phyloP scores from a whole-genome alignment of 2,797 vertebrate genomes.

The Hydrophis major region DNA sequence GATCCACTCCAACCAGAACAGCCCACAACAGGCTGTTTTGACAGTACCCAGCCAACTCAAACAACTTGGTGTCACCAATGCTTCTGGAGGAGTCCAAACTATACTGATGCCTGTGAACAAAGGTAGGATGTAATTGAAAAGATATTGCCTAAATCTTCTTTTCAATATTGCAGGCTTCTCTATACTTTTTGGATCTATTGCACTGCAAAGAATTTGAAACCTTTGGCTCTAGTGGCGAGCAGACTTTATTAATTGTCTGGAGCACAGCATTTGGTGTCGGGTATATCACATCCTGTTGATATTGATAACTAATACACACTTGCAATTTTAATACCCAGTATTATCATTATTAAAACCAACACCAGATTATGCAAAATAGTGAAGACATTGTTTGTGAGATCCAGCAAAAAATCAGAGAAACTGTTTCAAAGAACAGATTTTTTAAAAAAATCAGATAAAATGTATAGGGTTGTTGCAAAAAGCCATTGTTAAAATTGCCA shows the following conservation, averaged over 20 bases:
- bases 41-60: slow-evolving; percentile 94
- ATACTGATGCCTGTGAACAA: slow-evolving; percentile 94
- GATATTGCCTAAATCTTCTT: slow-evolving; percentile 16
- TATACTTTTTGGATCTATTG: neutral
- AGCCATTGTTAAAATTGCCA: slow-evolving; percentile 30
- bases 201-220: neutral
- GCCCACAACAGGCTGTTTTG: slow-evolving; percentile 88
- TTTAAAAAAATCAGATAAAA: slow-evolving; percentile 34
- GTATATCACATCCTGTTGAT: neutral
- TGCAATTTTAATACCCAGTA: neutral
- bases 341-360: neutral
- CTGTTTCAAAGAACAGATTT: neutral
- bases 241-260: neutral
- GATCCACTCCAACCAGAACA: slow-evolving; percentile 88
- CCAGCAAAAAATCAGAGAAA: neutral
- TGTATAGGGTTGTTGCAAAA: slow-evolving; percentile 45
- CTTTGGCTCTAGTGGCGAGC: neutral
- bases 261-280: neutral
- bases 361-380: neutral
- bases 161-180: slow-evolving; percentile 1
- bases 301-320: neutral
- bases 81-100: slow-evolving; percentile 85
- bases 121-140: slow-evolving; percentile 72
- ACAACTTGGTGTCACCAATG: slow-evolving; percentile 83
- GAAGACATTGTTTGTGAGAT: neutral